Evolutionary conservation across 2,113 vertebrate genomes (phyloP), one percentile per base, ranked within the genome.

Genomic region (Oryzias woworae): DNA sequence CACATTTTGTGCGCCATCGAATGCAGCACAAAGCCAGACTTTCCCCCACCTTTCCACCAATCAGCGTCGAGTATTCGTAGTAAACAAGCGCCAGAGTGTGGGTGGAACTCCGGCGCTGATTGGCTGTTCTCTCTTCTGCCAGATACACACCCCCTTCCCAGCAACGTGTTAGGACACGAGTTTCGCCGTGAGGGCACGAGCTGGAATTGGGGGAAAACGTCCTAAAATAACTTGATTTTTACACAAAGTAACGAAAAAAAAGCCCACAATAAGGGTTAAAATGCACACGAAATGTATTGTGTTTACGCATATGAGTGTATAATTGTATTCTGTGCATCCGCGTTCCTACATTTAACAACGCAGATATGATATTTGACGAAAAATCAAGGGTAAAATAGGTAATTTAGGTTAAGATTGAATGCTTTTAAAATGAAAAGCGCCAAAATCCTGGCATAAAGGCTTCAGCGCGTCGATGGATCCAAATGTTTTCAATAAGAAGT

Each of bases 81-180:
- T 92, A 91, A 92, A 92, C 90, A 92, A 89, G 83, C 42, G 53
- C 6, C 75, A 62, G 28, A 24, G 73, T 57, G 71, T 76, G 70
- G 88, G 86, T 57, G 80, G 68, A 49, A 18, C 13, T 24, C 12
- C 20, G 10, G 17, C 45, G 53, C 78, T 68, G 50, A 92, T 93
- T 93, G 91, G 92, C 78, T 55, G 47, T 13, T 24, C 50, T 7
- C 53, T 24, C 49, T 2, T 45, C 62, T 31, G 24, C 52, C 54
- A 47, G 53, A 47, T 1, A 79, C 77, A 89, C 91, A 90, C 90
- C 90, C 90, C 83, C 82, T 81, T 81, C 50, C 57, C 46, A 77
- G 63, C 90, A 91, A 92, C 90, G 91, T 93, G 91, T 92, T 85
- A 78, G 45, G 84, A 80, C 91, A 92, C 90, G 91, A 90, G 92